These are phyloP conservation scores for Cygnus atratus DNA, from an alignment of 2,113 vertebrate species.

Conservation along the genomic window DNA sequence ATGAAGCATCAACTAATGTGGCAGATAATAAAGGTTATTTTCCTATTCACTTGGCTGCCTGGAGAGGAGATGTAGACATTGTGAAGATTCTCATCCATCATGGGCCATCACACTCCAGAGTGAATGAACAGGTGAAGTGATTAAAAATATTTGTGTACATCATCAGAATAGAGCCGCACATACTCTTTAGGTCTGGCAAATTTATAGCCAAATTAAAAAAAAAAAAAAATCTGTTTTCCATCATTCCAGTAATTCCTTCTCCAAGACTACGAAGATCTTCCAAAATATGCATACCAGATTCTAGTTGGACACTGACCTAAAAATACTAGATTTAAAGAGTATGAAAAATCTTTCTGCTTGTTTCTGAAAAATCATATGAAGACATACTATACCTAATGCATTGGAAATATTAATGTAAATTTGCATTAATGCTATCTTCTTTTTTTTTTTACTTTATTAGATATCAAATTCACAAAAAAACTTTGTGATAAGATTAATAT, in stretches of 20 bases:
- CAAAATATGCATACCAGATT: not conserved
- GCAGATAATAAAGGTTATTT: slow-evolving; percentile 97
- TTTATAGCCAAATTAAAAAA: not conserved
- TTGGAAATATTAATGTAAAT: not conserved
- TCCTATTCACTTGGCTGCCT: slow-evolving; percentile 95
- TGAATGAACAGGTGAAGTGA: slow-evolving; percentile 91
- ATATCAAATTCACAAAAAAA: not conserved
- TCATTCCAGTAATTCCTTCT: not conserved
- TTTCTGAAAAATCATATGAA: not conserved
- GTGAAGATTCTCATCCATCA: slow-evolving; percentile 96
- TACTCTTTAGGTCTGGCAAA: slow-evolving; percentile 27
- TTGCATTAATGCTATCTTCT: not conserved
- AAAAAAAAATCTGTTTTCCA: not conserved
- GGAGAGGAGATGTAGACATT: slow-evolving; percentile 96
- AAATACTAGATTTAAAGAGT: not conserved
- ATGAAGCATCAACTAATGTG: slow-evolving; percentile 92
- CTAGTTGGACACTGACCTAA: not conserved
- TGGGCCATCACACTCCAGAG: slow-evolving; percentile 90
- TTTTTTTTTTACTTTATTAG: not conserved
- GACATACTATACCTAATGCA: not conserved
- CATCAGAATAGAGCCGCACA: not conserved
- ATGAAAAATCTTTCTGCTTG: not conserved
- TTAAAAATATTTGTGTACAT: slow-evolving; percentile 29
- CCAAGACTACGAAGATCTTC: not conserved
- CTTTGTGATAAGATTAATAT: not conserved